Evolutionary conservation across 92 coral and sea anemone species (phyloP).

Genomic region (Parazoanthus darwini): DNA sequence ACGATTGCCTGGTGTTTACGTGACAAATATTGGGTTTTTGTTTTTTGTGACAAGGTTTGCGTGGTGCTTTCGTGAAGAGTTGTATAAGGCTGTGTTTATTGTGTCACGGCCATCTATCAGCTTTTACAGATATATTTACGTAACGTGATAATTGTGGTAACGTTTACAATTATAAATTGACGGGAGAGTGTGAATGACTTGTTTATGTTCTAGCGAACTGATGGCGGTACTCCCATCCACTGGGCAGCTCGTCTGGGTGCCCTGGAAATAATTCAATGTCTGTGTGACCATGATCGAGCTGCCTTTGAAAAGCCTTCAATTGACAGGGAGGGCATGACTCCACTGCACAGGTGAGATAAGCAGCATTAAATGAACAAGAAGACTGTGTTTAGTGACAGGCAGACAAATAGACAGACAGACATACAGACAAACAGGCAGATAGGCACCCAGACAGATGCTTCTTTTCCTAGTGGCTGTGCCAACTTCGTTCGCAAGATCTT

Average conservation of each 20-base stretch:
- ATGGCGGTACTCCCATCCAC: constrained; percentile 82
- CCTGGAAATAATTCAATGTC: constrained; percentile 70
- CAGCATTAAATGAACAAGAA: background rate
- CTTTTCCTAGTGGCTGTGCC: background rate
- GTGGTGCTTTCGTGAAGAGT: too few relatives aligned
- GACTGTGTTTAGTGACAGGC: background rate
- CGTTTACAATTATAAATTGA: background rate
- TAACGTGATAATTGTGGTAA: background rate
- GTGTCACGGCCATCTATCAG: too few relatives aligned
- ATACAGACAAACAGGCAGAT: background rate
- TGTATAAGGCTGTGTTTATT: too few relatives aligned
- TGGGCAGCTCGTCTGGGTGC: constrained; percentile 84
- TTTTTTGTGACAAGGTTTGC: too few relatives aligned
- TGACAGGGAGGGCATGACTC: constrained; percentile 84
- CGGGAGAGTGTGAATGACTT: background rate
- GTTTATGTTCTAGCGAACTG: constrained; percentile 49
- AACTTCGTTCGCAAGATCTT: background rate
- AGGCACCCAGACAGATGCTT: too few relatives aligned
- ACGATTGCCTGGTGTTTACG: too few relatives aligned
- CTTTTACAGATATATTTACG: too few relatives aligned
- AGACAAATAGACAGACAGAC: background rate
- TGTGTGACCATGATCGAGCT: constrained; percentile 67
- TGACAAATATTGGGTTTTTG: too few relatives aligned
- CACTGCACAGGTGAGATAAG: constrained; percentile 71
- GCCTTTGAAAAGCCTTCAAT: constrained; percentile 59